Conservation (phyloP, 37 sponge, comb jelly and placozoan genomes). For the Trichoplax adhaerens region DNA sequence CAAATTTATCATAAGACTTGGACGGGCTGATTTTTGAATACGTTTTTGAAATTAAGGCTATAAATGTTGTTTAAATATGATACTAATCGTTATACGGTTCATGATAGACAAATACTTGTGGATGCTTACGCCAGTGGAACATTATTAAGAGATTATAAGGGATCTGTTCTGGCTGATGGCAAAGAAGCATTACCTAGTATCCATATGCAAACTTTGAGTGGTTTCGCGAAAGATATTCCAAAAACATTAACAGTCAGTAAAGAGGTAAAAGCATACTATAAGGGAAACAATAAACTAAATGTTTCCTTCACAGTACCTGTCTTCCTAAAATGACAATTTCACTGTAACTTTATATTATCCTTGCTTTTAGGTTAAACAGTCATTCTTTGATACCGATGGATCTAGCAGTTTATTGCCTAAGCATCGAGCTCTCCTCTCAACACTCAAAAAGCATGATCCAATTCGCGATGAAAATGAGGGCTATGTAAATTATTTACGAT, state of each 20-base stretch:
- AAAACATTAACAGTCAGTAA: slow-evolving; percentile 20
- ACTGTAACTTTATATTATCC: too few species aligned
- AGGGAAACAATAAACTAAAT: too few species aligned
- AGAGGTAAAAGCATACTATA: slow-evolving; percentile 2
- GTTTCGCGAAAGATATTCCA: slow-evolving; percentile 27
- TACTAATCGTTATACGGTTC: not conserved
- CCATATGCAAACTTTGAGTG: slow-evolving; percentile 12
- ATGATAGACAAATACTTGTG: slow-evolving; percentile 26
- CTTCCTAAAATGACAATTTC: too few species aligned
- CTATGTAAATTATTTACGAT: slow-evolving; percentile 4
- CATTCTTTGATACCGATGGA: too few species aligned
- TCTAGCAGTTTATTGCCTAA: not conserved
- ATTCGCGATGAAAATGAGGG: slow-evolving; percentile 27
- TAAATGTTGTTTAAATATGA: too few species aligned
- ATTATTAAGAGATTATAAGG: slow-evolving; percentile 13
- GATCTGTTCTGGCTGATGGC: slow-evolving; percentile 10
- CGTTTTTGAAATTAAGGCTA: too few species aligned
- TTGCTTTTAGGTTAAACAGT: too few species aligned
- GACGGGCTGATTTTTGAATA: too few species aligned
- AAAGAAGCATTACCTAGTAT: slow-evolving; percentile 25
- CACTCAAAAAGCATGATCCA: slow-evolving; percentile 23
- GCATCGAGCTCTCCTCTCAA: slow-evolving; percentile 11
- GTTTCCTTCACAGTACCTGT: too few species aligned
- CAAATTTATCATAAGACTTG: too few species aligned
- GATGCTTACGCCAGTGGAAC: slow-evolving; percentile 30